Conservation (phyloP, 2,113 vertebrate species). For the Zingel zingel region DNA sequence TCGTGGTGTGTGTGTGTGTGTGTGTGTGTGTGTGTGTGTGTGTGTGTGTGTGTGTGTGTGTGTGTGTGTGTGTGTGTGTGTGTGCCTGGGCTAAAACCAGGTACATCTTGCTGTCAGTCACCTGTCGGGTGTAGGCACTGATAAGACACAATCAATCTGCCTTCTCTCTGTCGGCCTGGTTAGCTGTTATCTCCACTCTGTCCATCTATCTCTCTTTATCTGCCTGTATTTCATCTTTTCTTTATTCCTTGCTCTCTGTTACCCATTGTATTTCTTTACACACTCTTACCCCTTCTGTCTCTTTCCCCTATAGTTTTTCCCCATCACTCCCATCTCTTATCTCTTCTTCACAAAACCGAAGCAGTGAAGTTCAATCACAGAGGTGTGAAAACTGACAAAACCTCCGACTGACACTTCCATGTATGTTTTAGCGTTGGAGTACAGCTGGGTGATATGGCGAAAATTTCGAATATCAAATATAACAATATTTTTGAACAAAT, state of each 20-base stretch:
- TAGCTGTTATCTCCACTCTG: conserved; percentile 36
- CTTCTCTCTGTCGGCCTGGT: conserved; percentile 32
- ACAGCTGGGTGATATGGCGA: too few relatives aligned
- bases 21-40: too few relatives aligned
- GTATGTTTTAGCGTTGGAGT: neutral
- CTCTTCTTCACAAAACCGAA: neutral
- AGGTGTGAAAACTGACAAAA: conserved; percentile 15
- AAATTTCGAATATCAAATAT: too few relatives aligned
- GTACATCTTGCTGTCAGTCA: conserved; percentile 54
- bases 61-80: neutral
- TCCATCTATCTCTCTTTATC: conserved; percentile 1
- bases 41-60: neutral
- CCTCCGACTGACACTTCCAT: neutral
- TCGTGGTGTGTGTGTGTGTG: too few relatives aligned
- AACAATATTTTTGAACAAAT: too few relatives aligned
- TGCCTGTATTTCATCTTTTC: conserved; percentile 17
- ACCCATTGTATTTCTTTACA: neutral
- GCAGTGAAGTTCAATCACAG: conserved; percentile 1
- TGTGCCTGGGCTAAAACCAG: conserved; percentile 32
- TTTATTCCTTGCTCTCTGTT: neutral
- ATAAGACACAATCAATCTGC: conserved; percentile 66
- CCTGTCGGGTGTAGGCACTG: conserved; percentile 48
- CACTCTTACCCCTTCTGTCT: neutral
- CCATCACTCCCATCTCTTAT: neutral
- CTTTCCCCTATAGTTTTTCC: neutral